Conservation (phyloP, 1,140 invertebrate species). For the Lasioglossum albipes region DNA sequence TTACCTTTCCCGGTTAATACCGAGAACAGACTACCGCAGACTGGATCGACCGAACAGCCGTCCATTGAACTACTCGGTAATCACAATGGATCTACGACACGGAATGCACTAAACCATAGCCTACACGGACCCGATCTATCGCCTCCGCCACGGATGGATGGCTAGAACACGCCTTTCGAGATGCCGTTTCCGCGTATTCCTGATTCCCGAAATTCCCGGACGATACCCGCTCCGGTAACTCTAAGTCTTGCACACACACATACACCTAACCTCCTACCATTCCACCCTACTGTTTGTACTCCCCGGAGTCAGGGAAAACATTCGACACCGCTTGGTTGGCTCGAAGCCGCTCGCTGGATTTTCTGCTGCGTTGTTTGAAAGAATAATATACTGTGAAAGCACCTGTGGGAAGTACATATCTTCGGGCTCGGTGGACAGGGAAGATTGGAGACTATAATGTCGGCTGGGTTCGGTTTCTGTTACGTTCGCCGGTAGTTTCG, state of each 20-base stretch:
- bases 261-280: too few species aligned
- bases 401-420: too few species aligned
- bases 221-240: background rate
- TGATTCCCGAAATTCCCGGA: conserved; percentile 8
- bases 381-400: background rate
- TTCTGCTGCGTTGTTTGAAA: background rate
- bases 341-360: background rate
- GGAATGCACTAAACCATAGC: conserved; percentile 62
- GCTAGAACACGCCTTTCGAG: conserved; percentile 51
- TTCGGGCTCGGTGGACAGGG: too few species aligned
- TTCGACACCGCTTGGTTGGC: background rate
- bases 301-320: background rate
- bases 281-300: too few species aligned
- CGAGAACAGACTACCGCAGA: conserved; percentile 28
- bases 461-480: too few species aligned
- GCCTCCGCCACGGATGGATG: conserved; percentile 30
- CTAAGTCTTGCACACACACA: too few species aligned
- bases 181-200: conserved; percentile 41
- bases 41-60: conserved; percentile 39
- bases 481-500: too few species aligned
- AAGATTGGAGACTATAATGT: too few species aligned
- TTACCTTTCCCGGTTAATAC: conserved; percentile 57
- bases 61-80: conserved; percentile 63
- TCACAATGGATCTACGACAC: conserved; percentile 64
- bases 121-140: conserved; percentile 53